Evolutionary conservation across 2,797 vertebrate species (phyloP).

Genomic region (Anisognathus igniventris): DNA sequence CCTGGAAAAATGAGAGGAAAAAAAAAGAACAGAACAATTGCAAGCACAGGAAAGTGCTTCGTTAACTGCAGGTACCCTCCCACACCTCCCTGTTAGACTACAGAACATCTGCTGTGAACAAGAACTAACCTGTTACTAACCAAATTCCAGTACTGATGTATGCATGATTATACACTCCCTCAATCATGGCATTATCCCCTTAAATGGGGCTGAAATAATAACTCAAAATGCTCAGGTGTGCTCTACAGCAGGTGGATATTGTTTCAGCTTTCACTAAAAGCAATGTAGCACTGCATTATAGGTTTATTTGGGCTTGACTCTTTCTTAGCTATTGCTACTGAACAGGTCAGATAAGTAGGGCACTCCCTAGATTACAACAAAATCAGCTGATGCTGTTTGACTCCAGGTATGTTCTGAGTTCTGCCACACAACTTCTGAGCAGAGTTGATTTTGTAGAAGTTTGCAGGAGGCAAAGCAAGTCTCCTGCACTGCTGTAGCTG

Average conservation of each 20-base stretch:
- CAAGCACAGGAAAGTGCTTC: not conserved
- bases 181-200: not conserved
- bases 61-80: not conserved
- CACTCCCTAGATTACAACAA: not conserved
- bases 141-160: not conserved
- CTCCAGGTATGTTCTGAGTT: not conserved
- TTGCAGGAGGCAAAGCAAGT: not conserved
- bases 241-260: not conserved
- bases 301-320: not conserved
- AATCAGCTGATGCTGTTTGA: not conserved
- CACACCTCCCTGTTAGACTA: not conserved
- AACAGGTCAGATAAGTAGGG: not conserved
- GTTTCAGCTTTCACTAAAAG: not conserved
- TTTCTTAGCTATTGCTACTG: not conserved
- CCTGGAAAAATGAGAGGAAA: not conserved
- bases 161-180: not conserved
- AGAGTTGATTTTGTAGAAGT: not conserved
- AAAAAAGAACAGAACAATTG: not conserved
- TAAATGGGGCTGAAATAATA: not conserved
- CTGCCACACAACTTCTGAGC: accelerated
- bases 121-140: not conserved
- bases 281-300: not conserved
- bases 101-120: not conserved
- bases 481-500: not conserved
- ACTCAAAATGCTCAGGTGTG: not conserved